Base-by-base conservation (phyloP, 2,888 invertebrate species). In the Xestia xanthographa region DNA sequence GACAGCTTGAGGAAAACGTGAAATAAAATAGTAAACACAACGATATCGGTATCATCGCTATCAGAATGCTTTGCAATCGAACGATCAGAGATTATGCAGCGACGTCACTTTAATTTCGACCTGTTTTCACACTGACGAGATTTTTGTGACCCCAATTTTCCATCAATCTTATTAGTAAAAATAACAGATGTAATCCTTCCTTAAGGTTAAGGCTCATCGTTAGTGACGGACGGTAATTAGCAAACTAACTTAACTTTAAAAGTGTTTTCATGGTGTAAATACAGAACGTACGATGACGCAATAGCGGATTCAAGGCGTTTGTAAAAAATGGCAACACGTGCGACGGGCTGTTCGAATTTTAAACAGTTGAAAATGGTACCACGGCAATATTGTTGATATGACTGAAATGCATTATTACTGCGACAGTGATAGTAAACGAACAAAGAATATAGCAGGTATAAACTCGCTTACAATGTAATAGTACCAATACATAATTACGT, bases 1-100 rank as follows among this genome's bases (percentile, higher is more conserved):
- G 95, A 95, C 62, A 68, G 93, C 80, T 87, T 95, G 96, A 96
- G 96, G 96, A 96, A 93, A 96, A 95, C 93, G 93, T 93, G 93
- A 88, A 93, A 91, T 90, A 92, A 92, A 92, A 94, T 92, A 91
- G 93, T 93, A 93, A 93, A 93, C 88, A 90, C 90, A 84, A 88
- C 84, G 88, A 88, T 90, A 92, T 91, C 89, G 88, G 86, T 89
- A 89, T 87, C 87, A 88, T 87, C 87, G 86, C 80, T 88, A 89
- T 86, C 89, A 89, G 84, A 89, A 89, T 80, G 79, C 85, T 85
- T 89, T 82, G 81, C 75, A 83, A 88, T 89, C 85, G 79, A 79
- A 78, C 75, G 83, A 90, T 86, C 85, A 79, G 77, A 62, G 88
- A 89, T 90, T 84, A 81, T 75, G 68, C 68, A 50, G 72, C 62